These are phyloP conservation scores for Tetropium fuscum DNA, from an alignment of 2,888 invertebrate species.

Conservation along the genomic window DNA sequence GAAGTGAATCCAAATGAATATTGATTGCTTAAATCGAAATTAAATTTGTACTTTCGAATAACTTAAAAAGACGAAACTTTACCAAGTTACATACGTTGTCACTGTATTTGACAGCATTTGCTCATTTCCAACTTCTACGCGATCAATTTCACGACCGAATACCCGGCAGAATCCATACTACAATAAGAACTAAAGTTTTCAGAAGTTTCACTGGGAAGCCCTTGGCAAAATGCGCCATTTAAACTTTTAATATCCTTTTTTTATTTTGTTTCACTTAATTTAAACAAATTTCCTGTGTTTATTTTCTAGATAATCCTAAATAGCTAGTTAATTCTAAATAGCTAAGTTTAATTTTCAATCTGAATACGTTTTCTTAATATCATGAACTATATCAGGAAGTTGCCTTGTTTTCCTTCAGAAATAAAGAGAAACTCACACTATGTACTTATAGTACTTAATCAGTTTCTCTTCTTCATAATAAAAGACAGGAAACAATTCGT, in stretches of 20 bases:
- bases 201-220: constrained; percentile 23
- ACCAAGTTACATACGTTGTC: constrained; percentile 23
- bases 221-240: constrained; percentile 30
- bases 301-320: too few relatives aligned
- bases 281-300: constrained; percentile 21
- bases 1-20: background rate
- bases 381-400: too few relatives aligned
- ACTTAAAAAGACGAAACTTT: constrained; percentile 22
- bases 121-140: constrained; percentile 34
- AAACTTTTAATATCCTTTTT: constrained; percentile 38
- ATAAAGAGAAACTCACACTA: too few relatives aligned
- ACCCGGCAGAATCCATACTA: constrained; percentile 28
- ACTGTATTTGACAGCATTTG: constrained; percentile 34
- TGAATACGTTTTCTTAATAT: too few relatives aligned
- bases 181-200: constrained; percentile 30
- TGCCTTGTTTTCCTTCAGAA: too few relatives aligned
- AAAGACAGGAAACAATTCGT: too few relatives aligned
- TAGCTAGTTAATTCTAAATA: too few relatives aligned
- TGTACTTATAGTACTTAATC: too few relatives aligned
- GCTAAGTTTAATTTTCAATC: too few relatives aligned
- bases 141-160: constrained; percentile 33
- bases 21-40: constrained; percentile 6
- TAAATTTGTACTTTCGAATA: constrained; percentile 10
- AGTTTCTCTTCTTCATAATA: too few relatives aligned
- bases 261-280: constrained; percentile 31